Evolutionary conservation across 1,140 invertebrate species (phyloP).

Genomic region (Euschistus heros): DNA sequence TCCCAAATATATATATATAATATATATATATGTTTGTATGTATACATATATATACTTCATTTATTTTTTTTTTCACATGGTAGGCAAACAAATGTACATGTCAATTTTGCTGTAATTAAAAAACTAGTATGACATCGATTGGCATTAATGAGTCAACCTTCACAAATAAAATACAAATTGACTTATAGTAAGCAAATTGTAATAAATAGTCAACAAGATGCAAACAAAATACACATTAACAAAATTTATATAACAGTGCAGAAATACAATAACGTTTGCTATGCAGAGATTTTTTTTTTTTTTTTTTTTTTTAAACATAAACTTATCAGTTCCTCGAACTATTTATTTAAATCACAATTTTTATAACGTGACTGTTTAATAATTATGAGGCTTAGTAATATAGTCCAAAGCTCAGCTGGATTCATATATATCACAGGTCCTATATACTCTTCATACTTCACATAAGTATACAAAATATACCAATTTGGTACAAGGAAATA

Average conservation of each 20-base stretch:
- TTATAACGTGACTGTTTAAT: slow-evolving; percentile 18
- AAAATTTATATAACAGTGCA: slow-evolving; percentile 24
- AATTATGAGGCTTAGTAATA: slow-evolving; percentile 10
- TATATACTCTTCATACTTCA: slow-evolving; percentile 21
- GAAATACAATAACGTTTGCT: slow-evolving; percentile 20
- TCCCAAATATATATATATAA: slow-evolving; percentile 18
- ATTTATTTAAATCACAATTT: not conserved
- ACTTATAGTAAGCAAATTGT: slow-evolving; percentile 20
- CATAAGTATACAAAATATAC: slow-evolving; percentile 27
- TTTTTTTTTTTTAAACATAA: slow-evolving; percentile 7
- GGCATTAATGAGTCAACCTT: slow-evolving; percentile 16
- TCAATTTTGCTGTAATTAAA: slow-evolving; percentile 15
- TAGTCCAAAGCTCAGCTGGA: slow-evolving; percentile 23
- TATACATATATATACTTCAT: slow-evolving; percentile 21
- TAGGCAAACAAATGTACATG: slow-evolving; percentile 23
- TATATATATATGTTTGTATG: slow-evolving; percentile 18
- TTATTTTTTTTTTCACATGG: slow-evolving; percentile 19
- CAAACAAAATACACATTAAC: slow-evolving; percentile 22
- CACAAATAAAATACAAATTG: slow-evolving; percentile 20
- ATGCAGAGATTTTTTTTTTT: slow-evolving; percentile 1
- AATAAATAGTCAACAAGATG: slow-evolving; percentile 23
- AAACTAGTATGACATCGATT: slow-evolving; percentile 14
- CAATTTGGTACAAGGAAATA: slow-evolving; percentile 25
- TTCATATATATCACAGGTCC: slow-evolving; percentile 24
- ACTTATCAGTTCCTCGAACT: slow-evolving; percentile 16